phyloP scores from a whole-genome alignment of 1,140 invertebrate genomes.

The Hirudo medicinalis region DNA sequence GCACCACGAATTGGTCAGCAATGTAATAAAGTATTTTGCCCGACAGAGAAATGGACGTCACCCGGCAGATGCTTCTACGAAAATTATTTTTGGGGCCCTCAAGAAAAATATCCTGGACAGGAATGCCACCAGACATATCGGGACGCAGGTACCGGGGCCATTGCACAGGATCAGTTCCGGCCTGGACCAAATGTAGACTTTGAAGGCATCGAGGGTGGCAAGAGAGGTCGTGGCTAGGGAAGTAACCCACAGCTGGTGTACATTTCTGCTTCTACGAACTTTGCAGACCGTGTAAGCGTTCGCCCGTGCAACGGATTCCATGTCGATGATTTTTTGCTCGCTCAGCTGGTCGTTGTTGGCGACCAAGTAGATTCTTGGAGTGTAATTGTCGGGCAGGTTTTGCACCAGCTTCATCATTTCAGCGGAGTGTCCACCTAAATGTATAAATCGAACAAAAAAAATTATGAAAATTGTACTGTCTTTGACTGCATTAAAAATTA shows the following conservation, averaged over 20 bases:
- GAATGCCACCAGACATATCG: conserved; percentile 59
- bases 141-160: conserved; percentile 88
- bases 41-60: conserved; percentile 69
- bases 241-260: conserved; percentile 69
- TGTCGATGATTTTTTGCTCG: conserved; percentile 48
- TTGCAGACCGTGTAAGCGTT: neutral
- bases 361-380: conserved; percentile 60
- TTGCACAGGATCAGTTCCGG: conserved; percentile 61
- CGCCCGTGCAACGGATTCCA: conserved; percentile 35
- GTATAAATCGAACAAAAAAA: no score
- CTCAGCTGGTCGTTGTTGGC: conserved; percentile 66
- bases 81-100: neutral
- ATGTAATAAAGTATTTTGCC: conserved; percentile 67
- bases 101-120: conserved; percentile 30
- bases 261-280: conserved; percentile 60
- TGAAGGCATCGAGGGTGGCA: conserved; percentile 54
- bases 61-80: conserved; percentile 57
- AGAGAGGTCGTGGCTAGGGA: conserved; percentile 63
- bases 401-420: conserved; percentile 66
- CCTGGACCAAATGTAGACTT: conserved; percentile 53
- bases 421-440: conserved; percentile 62
- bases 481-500: no score
- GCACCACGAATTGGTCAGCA: conserved; percentile 70
- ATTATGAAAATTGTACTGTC: no score
- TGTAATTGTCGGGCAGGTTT: conserved; percentile 50